Evolutionary conservation across 92 coral and sea anemone genomes (phyloP).

Genomic region (Epizoanthus stellaris): DNA sequence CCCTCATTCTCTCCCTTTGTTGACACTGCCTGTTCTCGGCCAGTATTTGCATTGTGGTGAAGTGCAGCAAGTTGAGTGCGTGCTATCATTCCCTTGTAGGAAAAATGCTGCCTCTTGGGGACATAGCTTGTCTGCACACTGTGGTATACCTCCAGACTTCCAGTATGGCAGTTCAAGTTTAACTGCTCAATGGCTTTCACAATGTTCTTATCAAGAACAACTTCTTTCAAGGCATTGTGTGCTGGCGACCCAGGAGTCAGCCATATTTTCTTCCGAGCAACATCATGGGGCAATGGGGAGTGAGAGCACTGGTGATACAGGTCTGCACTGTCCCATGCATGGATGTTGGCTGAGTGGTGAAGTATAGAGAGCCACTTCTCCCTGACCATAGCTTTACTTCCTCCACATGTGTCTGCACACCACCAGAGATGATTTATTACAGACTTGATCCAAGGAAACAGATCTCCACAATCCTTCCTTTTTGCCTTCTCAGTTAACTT

Average conservation of each 20-base stretch:
- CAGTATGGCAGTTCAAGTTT: slow-evolving; percentile 63
- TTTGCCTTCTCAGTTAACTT: background rate
- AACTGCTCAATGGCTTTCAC: slow-evolving; percentile 53
- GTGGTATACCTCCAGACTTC: slow-evolving; percentile 60
- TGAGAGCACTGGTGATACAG: slow-evolving; percentile 25
- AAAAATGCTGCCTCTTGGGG: slow-evolving; percentile 65
- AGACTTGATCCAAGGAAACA: background rate
- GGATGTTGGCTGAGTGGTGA: slow-evolving; percentile 17
- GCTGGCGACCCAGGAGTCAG: slow-evolving; percentile 33
- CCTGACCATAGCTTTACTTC: background rate
- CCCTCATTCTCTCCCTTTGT: slow-evolving; percentile 37
- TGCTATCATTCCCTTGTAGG: slow-evolving; percentile 64
- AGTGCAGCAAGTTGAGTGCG: slow-evolving; percentile 66
- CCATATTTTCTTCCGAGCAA: slow-evolving; percentile 42
- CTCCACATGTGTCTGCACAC: slow-evolving; percentile 11
- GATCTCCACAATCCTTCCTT: slow-evolving; percentile 14
- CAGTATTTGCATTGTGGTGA: slow-evolving; percentile 61
- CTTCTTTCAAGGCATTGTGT: slow-evolving; percentile 51
- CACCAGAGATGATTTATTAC: background rate
- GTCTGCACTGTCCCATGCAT: slow-evolving; percentile 28
- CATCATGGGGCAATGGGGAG: slow-evolving; percentile 3
- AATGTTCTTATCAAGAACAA: slow-evolving; percentile 40
- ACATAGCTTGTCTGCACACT: slow-evolving; percentile 54
- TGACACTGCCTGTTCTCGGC: slow-evolving; percentile 55
- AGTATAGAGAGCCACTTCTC: slow-evolving; percentile 28